A percentile compares a stretch with the other conserved stretches of the same genome.
phyloP scores from a whole-genome alignment of 2,113 vertebrate genomes.

The Oncorhynchus nerka region DNA sequence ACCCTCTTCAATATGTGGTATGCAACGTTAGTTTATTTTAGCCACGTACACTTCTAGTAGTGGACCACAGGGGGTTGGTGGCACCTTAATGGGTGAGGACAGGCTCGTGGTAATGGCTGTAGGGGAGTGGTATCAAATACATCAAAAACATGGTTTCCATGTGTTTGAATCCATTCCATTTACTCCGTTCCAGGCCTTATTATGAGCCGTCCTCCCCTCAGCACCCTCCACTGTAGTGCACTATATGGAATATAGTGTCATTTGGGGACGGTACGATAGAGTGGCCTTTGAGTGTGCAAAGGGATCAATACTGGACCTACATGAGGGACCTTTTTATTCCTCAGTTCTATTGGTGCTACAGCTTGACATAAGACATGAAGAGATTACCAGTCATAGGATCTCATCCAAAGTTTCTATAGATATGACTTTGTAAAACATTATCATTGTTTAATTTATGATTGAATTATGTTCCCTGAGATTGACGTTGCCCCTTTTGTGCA shows the following conservation, averaged over 20 bases:
- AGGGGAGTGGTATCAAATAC: no score
- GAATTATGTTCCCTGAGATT: slow-evolving; percentile 24
- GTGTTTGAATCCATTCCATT: no score
- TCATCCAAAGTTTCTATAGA: slow-evolving; percentile 61
- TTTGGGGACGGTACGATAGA: slow-evolving; percentile 13
- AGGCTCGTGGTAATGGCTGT: no score
- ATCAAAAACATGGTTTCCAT: no score
- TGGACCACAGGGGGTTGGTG: no score
- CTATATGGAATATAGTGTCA: no score
- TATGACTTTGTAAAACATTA: slow-evolving; percentile 36
- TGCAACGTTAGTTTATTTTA: slow-evolving; percentile 61
- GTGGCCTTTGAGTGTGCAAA: slow-evolving; percentile 72
- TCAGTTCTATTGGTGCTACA: slow-evolving; percentile 69
- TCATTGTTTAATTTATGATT: background rate
- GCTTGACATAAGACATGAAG: slow-evolving; percentile 51
- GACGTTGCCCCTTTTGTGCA: slow-evolving; percentile 31
- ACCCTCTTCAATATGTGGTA: slow-evolving; percentile 61
- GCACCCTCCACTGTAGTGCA: no score
- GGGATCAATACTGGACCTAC: slow-evolving; percentile 65
- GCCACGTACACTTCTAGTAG: no score
- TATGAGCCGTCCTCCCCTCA: no score
- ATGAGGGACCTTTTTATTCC: slow-evolving; percentile 43
- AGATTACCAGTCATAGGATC: slow-evolving; percentile 43
- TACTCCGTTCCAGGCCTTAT: no score
- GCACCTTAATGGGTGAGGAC: no score